phyloP scores from a whole-genome alignment of 2,888 invertebrate species.

The Alloscopus bannaensis region DNA sequence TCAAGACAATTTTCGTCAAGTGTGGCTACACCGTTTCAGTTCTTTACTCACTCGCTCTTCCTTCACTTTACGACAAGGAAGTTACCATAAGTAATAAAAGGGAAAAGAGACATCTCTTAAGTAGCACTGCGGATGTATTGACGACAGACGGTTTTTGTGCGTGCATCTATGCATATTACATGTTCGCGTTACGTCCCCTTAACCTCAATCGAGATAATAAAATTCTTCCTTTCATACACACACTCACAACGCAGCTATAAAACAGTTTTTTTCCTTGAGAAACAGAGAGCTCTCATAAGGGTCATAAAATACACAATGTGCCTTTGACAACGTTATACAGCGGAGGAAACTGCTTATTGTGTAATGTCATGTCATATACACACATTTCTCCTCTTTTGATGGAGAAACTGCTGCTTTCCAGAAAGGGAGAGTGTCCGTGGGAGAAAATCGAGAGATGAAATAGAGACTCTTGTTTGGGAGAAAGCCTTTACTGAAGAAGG shows the following conservation, averaged over 20 bases:
- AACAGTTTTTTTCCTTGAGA: conserved; percentile 26
- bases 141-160: conserved; percentile 33
- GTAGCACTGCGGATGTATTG: conserved; percentile 44
- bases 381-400: conserved; percentile 26
- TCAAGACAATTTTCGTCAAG: too few species aligned
- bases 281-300: conserved; percentile 45
- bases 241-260: conserved; percentile 42
- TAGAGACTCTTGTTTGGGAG: neutral
- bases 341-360: conserved; percentile 1
- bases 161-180: conserved; percentile 42
- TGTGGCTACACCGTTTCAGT: conserved; percentile 9
- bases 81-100: conserved; percentile 43
- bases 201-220: conserved; percentile 62
- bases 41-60: conserved; percentile 33
- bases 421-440: neutral
- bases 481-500: neutral
- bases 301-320: conserved; percentile 56
- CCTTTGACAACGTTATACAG: conserved; percentile 39
- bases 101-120: conserved; percentile 21
- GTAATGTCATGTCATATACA: conserved; percentile 35
- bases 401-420: neutral
- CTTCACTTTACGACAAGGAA: conserved; percentile 42
- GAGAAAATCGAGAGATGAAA: neutral
- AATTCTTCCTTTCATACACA: conserved; percentile 48
- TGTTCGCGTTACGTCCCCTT: conserved; percentile 54